Base-by-base conservation (phyloP, 2,113 vertebrate species). In the Emydura subglobosa region DNA sequence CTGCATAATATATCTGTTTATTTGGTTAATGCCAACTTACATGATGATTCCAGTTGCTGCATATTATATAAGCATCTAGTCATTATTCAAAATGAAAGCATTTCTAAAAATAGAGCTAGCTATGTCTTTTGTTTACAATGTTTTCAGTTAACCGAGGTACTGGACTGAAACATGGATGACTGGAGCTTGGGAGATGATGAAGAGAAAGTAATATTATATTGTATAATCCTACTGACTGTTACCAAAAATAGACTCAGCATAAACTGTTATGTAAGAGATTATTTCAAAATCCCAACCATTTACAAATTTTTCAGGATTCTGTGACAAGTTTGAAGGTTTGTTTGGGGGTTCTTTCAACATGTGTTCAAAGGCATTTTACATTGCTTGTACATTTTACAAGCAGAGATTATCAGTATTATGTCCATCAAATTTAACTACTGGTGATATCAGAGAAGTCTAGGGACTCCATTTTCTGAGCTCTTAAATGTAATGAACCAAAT, bases 221-320 rank as follows among this genome's bases (percentile, higher is more conserved):
- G 57, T 59, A 76, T 92, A 91, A 82, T 81, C 93, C 42, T 42
- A 79, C 34, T 42, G 72, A 68, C 51, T 50, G 22, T 53, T 83
- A 91, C 42, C 47, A 88, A 93, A 95, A 95, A 92, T 87, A 93
- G 82, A 90, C 50, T 80, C 44, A 31, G 2, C 29, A 79, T 81
- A 82, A 53, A 6, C 79, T 3, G 10, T 96, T 92, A 93, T 2
- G 2, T 92, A 93, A 88, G 87, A 8, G 44, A 93, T 85, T 92
- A 83, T 72, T 53, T 92, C 10, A 89, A 88, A 86, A 93, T 72
- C 83, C 53, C 53, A 89, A 55, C 4, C 4, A 10, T 51, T 47
- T 6, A 39, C 90, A 90, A 29, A 27, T 29, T 55, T 59, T 31
- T 4, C 14, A 57, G 65, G 76, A 65, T 91, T 49, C 29, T n/a